These are phyloP conservation scores for Serinus canaria DNA, from an alignment of 2,113 vertebrate genomes.

Conservation along the genomic window DNA sequence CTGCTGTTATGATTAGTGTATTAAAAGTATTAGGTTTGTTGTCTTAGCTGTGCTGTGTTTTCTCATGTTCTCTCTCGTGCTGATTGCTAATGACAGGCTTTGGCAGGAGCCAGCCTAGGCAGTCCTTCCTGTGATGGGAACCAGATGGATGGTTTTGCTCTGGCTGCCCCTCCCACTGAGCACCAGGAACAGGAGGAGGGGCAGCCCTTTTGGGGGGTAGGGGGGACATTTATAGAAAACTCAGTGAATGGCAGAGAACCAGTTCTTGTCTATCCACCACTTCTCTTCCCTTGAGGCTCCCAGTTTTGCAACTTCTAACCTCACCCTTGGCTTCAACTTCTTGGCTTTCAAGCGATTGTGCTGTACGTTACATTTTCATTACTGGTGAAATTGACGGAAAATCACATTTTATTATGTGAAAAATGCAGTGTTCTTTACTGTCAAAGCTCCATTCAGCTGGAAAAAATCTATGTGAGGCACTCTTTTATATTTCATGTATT, in stretches of 20 bases:
- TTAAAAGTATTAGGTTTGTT: conserved; percentile 46
- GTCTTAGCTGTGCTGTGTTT: conserved; percentile 42
- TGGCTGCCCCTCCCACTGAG: not conserved
- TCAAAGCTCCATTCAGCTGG: conserved; percentile 54
- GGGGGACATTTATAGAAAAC: not conserved
- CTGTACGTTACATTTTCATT: conserved; percentile 20
- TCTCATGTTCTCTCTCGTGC: not conserved
- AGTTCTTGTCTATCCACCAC: not conserved
- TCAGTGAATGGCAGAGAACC: not conserved
- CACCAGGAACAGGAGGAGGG: not conserved
- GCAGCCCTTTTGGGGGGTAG: not conserved
- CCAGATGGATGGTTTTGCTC: conserved; percentile 36
- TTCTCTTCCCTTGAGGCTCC: not conserved
- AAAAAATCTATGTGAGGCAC: conserved; percentile 24
- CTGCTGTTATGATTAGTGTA: not conserved
- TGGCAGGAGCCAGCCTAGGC: conserved; percentile 17
- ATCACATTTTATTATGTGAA: conserved; percentile 60
- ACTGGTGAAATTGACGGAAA: conserved; percentile 47
- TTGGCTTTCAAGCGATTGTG: conserved; percentile 13
- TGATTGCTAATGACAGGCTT: conserved; percentile 44
- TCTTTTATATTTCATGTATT: conserved; percentile 63
- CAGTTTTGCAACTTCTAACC: not conserved
- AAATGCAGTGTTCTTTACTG: conserved; percentile 48
- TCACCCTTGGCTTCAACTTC: conserved; percentile 9
- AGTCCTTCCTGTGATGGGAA: conserved; percentile 33